Evolutionary conservation across 2,797 vertebrate genomes (phyloP).

Genomic region (Urosaurus nigricauda): DNA sequence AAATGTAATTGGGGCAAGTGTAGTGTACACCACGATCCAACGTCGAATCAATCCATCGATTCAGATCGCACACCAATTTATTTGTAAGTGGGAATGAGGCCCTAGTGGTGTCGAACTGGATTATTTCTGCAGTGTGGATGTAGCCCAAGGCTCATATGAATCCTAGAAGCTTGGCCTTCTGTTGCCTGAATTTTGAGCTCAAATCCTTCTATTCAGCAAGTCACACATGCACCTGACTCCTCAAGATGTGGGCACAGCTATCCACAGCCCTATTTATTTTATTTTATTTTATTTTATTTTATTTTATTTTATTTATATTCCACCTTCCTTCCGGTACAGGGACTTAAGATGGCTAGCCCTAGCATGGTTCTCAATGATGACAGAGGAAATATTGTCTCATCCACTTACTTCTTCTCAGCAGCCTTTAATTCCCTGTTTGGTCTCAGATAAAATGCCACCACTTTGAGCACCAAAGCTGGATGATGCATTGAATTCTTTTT

Average conservation of each 20-base stretch:
- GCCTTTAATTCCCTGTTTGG: slow-evolving; percentile 59
- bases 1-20: no score
- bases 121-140: no score
- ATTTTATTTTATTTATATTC: no score
- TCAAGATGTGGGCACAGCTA: not conserved
- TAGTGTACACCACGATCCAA: no score
- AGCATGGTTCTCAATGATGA: not conserved
- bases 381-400: slow-evolving; percentile 59
- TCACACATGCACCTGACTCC: not conserved
- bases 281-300: no score
- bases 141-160: no score
- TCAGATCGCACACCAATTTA: no score
- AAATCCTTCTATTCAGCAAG: not conserved
- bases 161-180: not conserved
- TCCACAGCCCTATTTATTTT: no score
- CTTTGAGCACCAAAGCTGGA: slow-evolving; percentile 42
- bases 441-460: slow-evolving; percentile 50
- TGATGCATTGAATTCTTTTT: slow-evolving; percentile 33
- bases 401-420: slow-evolving; percentile 54
- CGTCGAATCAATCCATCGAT: no score
- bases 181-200: not conserved
- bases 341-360: not conserved
- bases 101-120: no score
- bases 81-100: no score
- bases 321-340: no score